Evolutionary conservation across 2,888 invertebrate species (phyloP), one percentile per base, ranked within the genome.

Genomic region (Drosophila imparisetae): DNA sequence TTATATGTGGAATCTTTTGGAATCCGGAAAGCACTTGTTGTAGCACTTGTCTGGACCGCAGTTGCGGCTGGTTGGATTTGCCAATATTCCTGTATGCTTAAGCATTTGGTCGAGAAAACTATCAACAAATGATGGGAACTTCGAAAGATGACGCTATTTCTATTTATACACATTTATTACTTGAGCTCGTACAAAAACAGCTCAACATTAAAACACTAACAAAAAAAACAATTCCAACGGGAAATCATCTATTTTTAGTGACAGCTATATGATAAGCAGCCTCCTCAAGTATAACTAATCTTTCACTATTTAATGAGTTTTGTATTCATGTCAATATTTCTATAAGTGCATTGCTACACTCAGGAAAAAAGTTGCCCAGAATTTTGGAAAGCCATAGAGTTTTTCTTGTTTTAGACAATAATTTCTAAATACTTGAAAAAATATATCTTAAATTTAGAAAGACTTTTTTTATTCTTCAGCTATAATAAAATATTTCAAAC

Each of bases 1-100:
- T 15, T 21, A 15, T 21, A 21, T 15, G 21, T 21, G 21, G 21
- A 13, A 15, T 21, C 7, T 15, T 21, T 45, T 45, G 24, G 8
- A 15, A 45, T 45, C 45, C 42, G 21, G 11, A 1, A 6, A 42
- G 42, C 42, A 42, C 11, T 42, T 45, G 4, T 15, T 8, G 21
- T 21, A 45, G 11, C 36, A 54, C 27, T 54, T 54, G 36, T 36
- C 21, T 7, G 32, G 15, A 53, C 52, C 52, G 10, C 52, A 36
- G 29, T 53, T 34, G 49, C n/a, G 18, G 53, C 18, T 10, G 59
- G 59, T 59, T 50, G 60, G 36, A 76, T 66, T 59, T 70, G 53
- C 42, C 45, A n/a, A 24, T 45, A 24, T 24, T 24, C 24, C 24
- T 45, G 45, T 15, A 5, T 2, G 11, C 42, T 8, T 2, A 24